Evolutionary conservation across 2,888 invertebrate species (phyloP).

Genomic region (Leptinotarsa juncta): DNA sequence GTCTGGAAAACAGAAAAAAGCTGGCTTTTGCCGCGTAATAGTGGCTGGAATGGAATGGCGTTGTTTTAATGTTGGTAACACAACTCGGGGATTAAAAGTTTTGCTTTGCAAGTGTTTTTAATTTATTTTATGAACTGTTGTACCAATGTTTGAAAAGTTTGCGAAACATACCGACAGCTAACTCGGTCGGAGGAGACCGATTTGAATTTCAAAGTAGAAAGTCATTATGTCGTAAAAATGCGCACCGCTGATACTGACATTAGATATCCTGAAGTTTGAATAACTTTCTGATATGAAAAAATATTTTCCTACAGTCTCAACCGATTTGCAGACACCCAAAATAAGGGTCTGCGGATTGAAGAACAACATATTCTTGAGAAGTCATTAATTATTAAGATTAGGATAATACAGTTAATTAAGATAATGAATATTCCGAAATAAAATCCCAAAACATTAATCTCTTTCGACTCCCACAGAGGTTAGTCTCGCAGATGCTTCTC

Average conservation of each 20-base stretch:
- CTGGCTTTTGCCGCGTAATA: background rate
- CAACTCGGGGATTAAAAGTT: background rate
- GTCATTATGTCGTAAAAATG: slow-evolving; percentile 7
- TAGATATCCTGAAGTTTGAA: background rate
- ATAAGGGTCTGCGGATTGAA: no score
- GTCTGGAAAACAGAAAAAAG: slow-evolving; percentile 5
- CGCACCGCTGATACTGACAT: background rate
- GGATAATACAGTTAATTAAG: no score
- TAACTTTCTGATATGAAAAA: no score
- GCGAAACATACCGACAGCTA: background rate
- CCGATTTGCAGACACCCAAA: no score
- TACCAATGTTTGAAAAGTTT: slow-evolving; percentile 6
- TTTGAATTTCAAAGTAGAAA: slow-evolving; percentile 6
- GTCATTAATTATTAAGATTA: no score
- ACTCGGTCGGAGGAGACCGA: background rate
- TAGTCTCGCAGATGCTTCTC: no score
- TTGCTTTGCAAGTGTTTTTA: slow-evolving; percentile 3
- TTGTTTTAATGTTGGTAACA: slow-evolving; percentile 4
- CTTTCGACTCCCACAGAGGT: no score
- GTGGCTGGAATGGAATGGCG: slow-evolving; percentile 11
- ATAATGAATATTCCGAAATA: no score
- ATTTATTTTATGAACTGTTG: slow-evolving; percentile 12
- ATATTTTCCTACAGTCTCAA: no score
- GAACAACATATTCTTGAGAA: no score
- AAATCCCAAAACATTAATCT: no score